Evolutionary conservation across 2,113 vertebrate species (phyloP).

Genomic region (Ellobius talpinus): DNA sequence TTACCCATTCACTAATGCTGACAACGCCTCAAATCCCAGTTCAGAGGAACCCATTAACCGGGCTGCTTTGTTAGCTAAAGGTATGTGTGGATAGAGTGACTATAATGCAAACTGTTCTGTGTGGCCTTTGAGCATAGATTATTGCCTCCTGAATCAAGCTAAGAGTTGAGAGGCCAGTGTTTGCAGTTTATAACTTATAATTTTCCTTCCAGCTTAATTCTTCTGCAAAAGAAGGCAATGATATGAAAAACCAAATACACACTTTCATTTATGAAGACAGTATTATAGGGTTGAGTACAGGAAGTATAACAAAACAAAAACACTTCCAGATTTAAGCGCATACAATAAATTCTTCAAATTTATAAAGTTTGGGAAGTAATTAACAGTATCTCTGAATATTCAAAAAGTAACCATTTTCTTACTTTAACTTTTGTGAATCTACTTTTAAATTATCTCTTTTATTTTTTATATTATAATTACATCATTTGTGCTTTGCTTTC

Average conservation of each 20-base stretch:
- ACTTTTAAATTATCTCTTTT: background rate
- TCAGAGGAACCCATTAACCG: background rate
- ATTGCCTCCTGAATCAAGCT: constrained; percentile 48
- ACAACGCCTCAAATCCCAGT: background rate
- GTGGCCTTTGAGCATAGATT: background rate
- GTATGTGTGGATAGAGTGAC: background rate
- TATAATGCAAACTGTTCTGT: background rate
- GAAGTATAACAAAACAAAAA: background rate
- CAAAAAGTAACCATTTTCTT: constrained; percentile 23
- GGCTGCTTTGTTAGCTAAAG: background rate
- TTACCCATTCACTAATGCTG: background rate
- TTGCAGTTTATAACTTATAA: background rate
- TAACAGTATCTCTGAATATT: background rate
- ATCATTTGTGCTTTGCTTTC: background rate
- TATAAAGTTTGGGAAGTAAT: background rate
- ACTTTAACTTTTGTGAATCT: background rate
- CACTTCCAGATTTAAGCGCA: background rate
- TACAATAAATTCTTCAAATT: constrained; percentile 16
- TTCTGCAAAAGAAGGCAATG: constrained; percentile 21
- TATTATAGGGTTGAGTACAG: background rate
- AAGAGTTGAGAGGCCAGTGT: background rate
- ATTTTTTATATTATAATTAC: background rate
- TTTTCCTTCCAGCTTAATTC: background rate
- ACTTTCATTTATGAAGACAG: constrained; percentile 40
- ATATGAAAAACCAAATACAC: constrained; percentile 33